A percentile compares a stretch with the other conserved stretches of the same genome.
Evolutionary conservation across 2,888 invertebrate genomes (phyloP).

Genomic region (Ptilodon capucinus): DNA sequence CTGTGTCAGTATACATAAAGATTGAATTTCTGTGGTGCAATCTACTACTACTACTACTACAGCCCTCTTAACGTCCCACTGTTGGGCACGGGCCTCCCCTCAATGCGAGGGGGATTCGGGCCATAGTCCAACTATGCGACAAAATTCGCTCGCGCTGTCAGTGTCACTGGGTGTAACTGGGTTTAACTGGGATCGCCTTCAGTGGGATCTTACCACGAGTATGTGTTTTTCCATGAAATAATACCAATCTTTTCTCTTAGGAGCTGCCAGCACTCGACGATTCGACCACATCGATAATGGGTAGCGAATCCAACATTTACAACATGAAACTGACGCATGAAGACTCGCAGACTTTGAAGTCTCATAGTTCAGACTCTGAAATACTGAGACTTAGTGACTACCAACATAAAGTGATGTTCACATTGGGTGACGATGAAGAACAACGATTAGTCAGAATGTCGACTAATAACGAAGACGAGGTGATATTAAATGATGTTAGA

Average conservation of each 20-base stretch:
- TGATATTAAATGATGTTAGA: conserved; percentile 55
- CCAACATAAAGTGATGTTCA: conserved; percentile 61
- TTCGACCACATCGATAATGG: conserved; percentile 74
- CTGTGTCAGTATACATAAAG: too few species aligned
- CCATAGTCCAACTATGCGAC: too few species aligned
- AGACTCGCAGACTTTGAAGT: conserved; percentile 35
- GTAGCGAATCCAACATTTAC: conserved; percentile 76
- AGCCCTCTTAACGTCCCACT: too few species aligned
- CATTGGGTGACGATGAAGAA: conserved; percentile 57
- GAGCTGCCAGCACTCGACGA: conserved; percentile 60
- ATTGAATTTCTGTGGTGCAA: too few species aligned
- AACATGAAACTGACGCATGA: conserved; percentile 56
- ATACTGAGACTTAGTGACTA: conserved; percentile 46
- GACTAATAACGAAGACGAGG: conserved; percentile 64
- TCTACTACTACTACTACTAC: too few species aligned
- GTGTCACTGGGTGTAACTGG: too few species aligned
- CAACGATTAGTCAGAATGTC: conserved; percentile 63
- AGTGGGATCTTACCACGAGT: too few species aligned
- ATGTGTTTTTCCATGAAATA: too few species aligned
- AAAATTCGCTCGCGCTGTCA: too few species aligned
- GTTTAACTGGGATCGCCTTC: too few species aligned
- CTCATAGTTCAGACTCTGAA: conserved; percentile 70
- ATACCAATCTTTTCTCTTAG: conserved; percentile 40
- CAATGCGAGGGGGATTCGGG: too few species aligned
- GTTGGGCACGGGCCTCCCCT: too few species aligned